Evolutionary conservation across 2,888 invertebrate genomes (phyloP), one percentile per base, ranked within the genome.

Genomic region (Drosophila melanosoma): DNA sequence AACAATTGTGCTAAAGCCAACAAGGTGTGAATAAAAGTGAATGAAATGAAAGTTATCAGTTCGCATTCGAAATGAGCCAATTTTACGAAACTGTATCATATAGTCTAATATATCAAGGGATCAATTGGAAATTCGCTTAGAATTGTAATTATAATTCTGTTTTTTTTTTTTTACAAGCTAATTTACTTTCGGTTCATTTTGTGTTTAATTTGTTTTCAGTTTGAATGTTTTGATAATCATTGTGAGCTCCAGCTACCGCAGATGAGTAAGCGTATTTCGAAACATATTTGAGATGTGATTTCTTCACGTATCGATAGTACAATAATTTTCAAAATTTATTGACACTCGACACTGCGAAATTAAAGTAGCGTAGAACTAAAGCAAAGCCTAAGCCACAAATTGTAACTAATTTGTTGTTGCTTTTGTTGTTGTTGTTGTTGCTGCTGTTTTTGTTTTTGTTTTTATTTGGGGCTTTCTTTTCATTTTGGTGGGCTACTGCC

Each of bases 331-430:
- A 54, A 68, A 81, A 81, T 79, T 81, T 83, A 15, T 62, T 70
- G 74, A 54, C 60, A 56, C 40, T 53, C 42, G 72, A 69, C n/a
- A n/a, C n/a, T 62, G 69, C 67, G 81, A 88, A 85, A 83, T 79
- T 80, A 79, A 84, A 84, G 89, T 83, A 88, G 89, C 40, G 87
- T 88, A 85, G 84, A 85, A 89, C 84, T 83, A 83, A 83, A 89
- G 73, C 81, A 72, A 81, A 79, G 69, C 64, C 76, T 79, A 86
- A 86, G 83, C 79, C 72, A 75, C 76, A 87, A 83, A 83, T 79
- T 83, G 84, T 89, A 84, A 83, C 83, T 79, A 85, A 82, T 85
- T 87, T 84, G 79, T 57, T 65, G 69, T 67, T 70, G 83, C 1
- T 32, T n/a, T 17, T 36, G 42, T 5, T 42, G 42, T 4, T 48